Evolutionary conservation across 1,140 invertebrate genomes (phyloP), one percentile per base, ranked within the genome.

Genomic region (Metaphire vulgaris): DNA sequence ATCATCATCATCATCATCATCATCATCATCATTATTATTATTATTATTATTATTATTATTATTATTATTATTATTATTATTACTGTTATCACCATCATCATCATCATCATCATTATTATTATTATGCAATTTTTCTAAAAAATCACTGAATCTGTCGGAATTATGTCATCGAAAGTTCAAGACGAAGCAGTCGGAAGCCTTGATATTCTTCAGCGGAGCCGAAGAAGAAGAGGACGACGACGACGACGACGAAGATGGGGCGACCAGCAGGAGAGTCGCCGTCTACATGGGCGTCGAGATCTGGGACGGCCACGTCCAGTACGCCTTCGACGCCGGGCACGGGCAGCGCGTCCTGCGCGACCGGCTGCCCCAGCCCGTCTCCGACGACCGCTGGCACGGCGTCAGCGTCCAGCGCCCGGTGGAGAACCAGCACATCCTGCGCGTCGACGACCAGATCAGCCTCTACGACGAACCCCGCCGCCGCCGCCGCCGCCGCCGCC

Each of bases 371-470:
- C 6, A 12, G 6, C 6, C 41, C 69, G 26, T 71, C 6, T 71
- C 69, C n/a, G 69, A 71, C 21, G 69, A 33, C 15, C 30, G 30
- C 28, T 32, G 30, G 15, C 69, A 71, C 69, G 69, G 33, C 28
- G 69, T 71, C 33, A 30, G 33, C 30, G 33, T 71, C 21, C 69
- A 29, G 32, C 30, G 69, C 15, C 69, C 69, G 6, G 30, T 33
- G n/a, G 30, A 21, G 6, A 30, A 71, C 1, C 69, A 32, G 15
- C 30, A 71, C 69, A 71, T 71, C 69, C 69, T 71, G 1, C 29
- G 69, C n/a, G 69, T 71, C 2, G 69, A 71, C 69, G 30, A 71
- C 69, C n/a, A 30, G 29, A 33, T 33, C 30, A 33, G 69, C 33
- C 69, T 33, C n/a, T 71, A 30, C 21, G 30, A 71, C 69, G 33